A percentile compares a stretch with the other conserved stretches of the same genome.
phyloP scores from a whole-genome alignment of 2,888 invertebrate species.

The Gymnoscelis rufifasciata region DNA sequence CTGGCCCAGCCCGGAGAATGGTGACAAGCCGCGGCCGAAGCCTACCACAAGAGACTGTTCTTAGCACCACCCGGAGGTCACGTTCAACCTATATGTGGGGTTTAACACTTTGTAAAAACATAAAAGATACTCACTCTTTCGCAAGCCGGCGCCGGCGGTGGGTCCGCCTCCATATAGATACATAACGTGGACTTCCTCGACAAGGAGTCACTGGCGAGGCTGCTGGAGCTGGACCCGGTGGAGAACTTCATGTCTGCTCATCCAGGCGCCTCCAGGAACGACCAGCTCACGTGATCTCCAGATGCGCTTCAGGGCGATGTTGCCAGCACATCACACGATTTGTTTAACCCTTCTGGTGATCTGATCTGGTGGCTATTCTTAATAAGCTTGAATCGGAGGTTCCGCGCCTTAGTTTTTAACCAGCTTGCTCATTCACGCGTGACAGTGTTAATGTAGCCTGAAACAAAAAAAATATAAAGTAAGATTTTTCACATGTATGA shows the following conservation, averaged over 20 bases:
- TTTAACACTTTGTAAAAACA: no score
- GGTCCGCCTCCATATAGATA: constrained; percentile 80
- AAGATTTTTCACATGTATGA: no score
- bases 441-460: neutral
- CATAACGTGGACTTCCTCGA: constrained; percentile 83
- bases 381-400: no score
- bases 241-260: constrained; percentile 80
- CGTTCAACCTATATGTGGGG: no score
- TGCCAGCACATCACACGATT: constrained; percentile 68
- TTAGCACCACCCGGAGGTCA: no score
- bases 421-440: no score
- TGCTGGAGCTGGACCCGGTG: constrained; percentile 82
- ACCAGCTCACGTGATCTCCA: constrained; percentile 63
- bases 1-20: no score
- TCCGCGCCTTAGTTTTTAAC: no score
- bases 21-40: no score
- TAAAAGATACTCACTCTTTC: constrained; percentile 71
- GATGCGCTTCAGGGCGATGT: constrained; percentile 62
- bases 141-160: constrained; percentile 58
- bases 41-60: no score
- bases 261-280: constrained; percentile 29
- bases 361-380: no score
- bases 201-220: constrained; percentile 81
- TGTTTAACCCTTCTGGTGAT: neutral
- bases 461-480: neutral